These are phyloP conservation scores for Trissolcus japonicus DNA, from an alignment of 2,888 invertebrate species.

Conservation along the genomic window DNA sequence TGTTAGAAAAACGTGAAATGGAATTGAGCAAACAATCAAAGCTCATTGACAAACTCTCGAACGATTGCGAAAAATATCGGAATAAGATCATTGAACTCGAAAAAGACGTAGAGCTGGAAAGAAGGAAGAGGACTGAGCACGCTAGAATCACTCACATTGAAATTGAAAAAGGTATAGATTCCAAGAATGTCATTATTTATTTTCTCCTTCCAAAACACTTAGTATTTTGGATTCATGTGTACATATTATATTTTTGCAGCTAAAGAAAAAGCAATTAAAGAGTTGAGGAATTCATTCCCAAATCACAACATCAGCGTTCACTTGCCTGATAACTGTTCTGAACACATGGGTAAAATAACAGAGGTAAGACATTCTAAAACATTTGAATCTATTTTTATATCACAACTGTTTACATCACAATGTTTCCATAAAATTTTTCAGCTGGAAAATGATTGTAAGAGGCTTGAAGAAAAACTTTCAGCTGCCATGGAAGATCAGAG, in stretches of 20 bases:
- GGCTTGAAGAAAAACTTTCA: conserved; percentile 69
- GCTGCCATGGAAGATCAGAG: conserved; percentile 66
- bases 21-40: conserved; percentile 67
- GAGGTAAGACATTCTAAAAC: conserved; percentile 58
- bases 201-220: background rate
- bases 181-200: conserved; percentile 8
- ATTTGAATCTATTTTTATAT: background rate
- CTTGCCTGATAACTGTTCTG: conserved; percentile 69
- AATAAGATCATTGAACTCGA: conserved; percentile 68
- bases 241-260: conserved; percentile 58
- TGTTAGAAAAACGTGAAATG: conserved; percentile 64
- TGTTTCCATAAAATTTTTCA: conserved; percentile 29
- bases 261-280: conserved; percentile 70
- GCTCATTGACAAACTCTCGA: conserved; percentile 63
- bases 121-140: conserved; percentile 67
- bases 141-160: conserved; percentile 68
- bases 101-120: conserved; percentile 67
- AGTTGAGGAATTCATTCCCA: conserved; percentile 68
- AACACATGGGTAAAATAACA: conserved; percentile 70
- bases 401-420: background rate
- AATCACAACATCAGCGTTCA: conserved; percentile 68
- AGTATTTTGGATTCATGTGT: conserved; percentile 4
- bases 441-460: conserved; percentile 69
- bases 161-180: conserved; percentile 67
- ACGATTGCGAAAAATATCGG: conserved; percentile 66